phyloP scores from a whole-genome alignment of 1,140 invertebrate genomes.

The Drosophila neocordata region DNA sequence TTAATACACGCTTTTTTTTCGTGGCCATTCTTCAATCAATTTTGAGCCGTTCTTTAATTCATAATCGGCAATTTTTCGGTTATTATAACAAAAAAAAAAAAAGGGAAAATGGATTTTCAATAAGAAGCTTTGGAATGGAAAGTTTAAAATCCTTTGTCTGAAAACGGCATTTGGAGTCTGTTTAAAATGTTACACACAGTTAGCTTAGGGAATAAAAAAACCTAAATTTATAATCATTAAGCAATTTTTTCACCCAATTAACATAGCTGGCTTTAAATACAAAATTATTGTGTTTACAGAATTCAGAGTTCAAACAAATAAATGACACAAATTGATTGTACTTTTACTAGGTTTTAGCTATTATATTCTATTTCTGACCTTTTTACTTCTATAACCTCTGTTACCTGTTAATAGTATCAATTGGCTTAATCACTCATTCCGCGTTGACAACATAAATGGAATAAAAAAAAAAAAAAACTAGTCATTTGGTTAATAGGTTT shows the following conservation, averaged over 20 bases:
- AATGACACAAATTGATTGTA: too few species aligned
- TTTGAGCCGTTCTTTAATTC: not conserved
- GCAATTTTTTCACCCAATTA: too few species aligned
- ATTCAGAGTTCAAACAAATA: too few species aligned
- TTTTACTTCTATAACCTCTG: not conserved
- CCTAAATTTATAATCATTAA: too few species aligned
- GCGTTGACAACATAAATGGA: not conserved
- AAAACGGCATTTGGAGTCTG: too few species aligned
- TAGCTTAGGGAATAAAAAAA: too few species aligned
- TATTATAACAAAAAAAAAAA: not conserved
- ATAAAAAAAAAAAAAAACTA: not conserved
- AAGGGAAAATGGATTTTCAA: too few species aligned
- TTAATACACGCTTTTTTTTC: not conserved
- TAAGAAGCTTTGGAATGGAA: too few species aligned
- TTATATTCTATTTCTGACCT: not conserved
- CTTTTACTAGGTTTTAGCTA: not conserved
- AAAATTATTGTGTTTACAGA: too few species aligned
- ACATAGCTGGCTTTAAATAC: too few species aligned
- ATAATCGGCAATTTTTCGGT: not conserved
- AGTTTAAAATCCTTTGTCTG: too few species aligned
- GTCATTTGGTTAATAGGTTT: conserved; percentile 12
- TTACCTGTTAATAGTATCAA: not conserved
- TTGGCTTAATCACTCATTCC: not conserved
- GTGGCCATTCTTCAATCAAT: not conserved
- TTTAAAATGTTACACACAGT: too few species aligned